These are phyloP conservation scores for Drosophila serrata DNA, from an alignment of 1,140 invertebrate species.

Conservation along the genomic window DNA sequence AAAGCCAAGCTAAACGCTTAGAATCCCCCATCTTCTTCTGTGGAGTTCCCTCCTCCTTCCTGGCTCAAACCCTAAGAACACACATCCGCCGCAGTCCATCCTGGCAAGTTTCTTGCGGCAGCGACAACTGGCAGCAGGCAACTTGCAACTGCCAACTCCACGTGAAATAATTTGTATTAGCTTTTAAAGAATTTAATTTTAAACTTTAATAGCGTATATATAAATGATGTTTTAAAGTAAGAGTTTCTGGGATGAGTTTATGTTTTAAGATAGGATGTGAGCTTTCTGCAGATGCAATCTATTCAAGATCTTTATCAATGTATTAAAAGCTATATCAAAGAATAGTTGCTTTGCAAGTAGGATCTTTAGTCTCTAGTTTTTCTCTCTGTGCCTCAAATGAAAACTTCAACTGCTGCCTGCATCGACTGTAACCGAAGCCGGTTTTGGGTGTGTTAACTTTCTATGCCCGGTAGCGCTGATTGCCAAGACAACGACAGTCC, in stretches of 20 bases:
- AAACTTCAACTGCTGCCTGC: constrained; percentile 50
- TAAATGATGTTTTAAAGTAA: neutral
- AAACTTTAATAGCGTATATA: neutral
- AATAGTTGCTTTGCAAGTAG: too few relatives aligned
- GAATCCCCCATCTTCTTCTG: constrained; percentile 17
- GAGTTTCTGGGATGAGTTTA: neutral
- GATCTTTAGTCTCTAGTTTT: neutral
- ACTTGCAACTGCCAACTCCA: constrained; percentile 20
- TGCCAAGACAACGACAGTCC: constrained; percentile 66
- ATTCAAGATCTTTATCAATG: too few relatives aligned
- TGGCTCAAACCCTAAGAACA: constrained; percentile 20
- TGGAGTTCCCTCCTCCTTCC: neutral
- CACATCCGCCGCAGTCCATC: constrained; percentile 78
- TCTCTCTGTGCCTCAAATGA: constrained; percentile 10
- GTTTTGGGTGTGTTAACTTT: constrained; percentile 75
- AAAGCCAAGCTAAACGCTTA: constrained; percentile 65
- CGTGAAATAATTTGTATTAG: neutral
- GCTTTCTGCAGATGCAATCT: too few relatives aligned
- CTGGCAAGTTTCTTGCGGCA: constrained; percentile 66
- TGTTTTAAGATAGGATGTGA: neutral
- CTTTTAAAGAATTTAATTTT: neutral
- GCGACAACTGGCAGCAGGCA: constrained; percentile 40
- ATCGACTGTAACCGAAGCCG: constrained; percentile 74
- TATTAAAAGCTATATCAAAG: too few relatives aligned
- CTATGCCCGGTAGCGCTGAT: constrained; percentile 78